A percentile compares a stretch with the other conserved stretches of the same genome.
phyloP scores from a whole-genome alignment of 2,797 vertebrate genomes.

The Cryptoblepharus egeriae region DNA sequence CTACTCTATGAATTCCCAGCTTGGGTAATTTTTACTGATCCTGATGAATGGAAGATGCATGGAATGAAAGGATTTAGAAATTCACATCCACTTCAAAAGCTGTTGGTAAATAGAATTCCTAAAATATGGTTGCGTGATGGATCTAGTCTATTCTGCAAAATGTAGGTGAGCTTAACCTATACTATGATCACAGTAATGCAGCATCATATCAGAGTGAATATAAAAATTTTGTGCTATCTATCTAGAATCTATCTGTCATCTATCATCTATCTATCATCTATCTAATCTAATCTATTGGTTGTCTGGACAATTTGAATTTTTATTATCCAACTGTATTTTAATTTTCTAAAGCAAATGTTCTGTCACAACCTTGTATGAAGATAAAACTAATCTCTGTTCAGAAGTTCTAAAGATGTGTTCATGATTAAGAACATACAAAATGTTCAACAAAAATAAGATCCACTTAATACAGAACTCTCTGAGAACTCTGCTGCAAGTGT shows the following conservation, averaged over 20 bases:
- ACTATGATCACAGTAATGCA: neutral
- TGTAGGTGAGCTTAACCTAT: no score
- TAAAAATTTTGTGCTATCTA: neutral
- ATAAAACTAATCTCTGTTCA: neutral
- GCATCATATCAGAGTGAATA: neutral
- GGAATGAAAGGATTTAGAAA: no score
- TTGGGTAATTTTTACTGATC: no score
- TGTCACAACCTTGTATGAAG: neutral
- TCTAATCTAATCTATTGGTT: no score
- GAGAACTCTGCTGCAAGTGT: neutral
- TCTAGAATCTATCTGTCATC: no score
- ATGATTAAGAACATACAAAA: neutral
- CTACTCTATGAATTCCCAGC: no score
- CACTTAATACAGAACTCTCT: neutral
- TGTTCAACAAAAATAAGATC: neutral
- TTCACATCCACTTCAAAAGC: no score
- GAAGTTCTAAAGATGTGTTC: neutral
- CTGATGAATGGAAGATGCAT: no score
- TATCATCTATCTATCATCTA: no score
- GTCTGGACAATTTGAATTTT: neutral
- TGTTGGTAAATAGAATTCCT: no score
- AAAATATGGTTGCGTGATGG: no score
- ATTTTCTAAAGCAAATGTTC: neutral
- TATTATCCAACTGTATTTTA: neutral
- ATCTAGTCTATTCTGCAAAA: no score